phyloP scores from a whole-genome alignment of 2,888 invertebrate genomes.

The Agapostemon virescens region DNA sequence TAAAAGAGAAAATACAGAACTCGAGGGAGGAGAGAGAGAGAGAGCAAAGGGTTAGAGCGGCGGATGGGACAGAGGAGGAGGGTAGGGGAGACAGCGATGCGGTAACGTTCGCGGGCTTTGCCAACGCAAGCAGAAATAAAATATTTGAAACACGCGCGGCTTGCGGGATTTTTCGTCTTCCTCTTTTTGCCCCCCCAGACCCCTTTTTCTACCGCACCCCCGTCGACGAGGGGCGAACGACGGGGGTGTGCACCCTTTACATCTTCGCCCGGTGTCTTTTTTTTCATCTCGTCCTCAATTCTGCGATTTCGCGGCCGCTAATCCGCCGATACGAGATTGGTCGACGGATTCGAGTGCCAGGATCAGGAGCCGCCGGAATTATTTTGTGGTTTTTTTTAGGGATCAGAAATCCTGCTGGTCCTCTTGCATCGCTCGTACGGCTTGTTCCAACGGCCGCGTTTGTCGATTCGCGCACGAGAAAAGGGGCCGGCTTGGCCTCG shows the following conservation, averaged over 20 bases:
- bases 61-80: background rate
- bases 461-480: slow-evolving; percentile 38
- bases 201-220: slow-evolving; percentile 30
- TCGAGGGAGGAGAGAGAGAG: background rate
- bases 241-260: background rate
- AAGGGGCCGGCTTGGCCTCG: slow-evolving; percentile 24
- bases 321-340: slow-evolving; percentile 72
- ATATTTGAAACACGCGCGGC: slow-evolving; percentile 75
- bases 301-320: slow-evolving; percentile 62
- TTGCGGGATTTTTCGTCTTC: slow-evolving; percentile 20
- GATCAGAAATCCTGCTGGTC: background rate
- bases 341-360: slow-evolving; percentile 8
- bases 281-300: slow-evolving; percentile 45
- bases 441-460: slow-evolving; percentile 33
- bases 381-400: background rate
- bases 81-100: slow-evolving; percentile 27
- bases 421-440: background rate
- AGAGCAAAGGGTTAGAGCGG: too few species aligned
- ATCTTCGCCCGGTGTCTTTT: slow-evolving; percentile 28
- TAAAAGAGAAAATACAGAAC: slow-evolving; percentile 48
- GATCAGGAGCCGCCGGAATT: background rate
- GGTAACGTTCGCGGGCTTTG: slow-evolving; percentile 67
- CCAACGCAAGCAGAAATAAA: slow-evolving; percentile 76
- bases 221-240: background rate
- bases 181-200: background rate